These are phyloP conservation scores for Clivina fossor DNA, from an alignment of 2,888 invertebrate species.

Conservation along the genomic window DNA sequence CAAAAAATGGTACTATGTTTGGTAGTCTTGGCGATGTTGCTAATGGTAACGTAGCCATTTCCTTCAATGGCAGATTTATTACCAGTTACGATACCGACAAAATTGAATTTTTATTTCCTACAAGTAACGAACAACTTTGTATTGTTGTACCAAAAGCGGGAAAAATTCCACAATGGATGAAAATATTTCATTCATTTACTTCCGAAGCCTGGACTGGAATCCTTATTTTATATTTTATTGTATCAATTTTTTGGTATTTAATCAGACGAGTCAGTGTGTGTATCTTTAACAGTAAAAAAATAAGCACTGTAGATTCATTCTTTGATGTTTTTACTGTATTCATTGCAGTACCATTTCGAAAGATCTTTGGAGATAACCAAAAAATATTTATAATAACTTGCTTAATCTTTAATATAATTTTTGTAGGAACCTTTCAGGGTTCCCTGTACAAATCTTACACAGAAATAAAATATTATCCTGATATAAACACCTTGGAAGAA, in stretches of 20 bases:
- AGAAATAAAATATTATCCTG: constrained; percentile 51
- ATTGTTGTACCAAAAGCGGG: constrained; percentile 47
- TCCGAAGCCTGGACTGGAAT: constrained; percentile 16
- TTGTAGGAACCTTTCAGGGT: constrained; percentile 52
- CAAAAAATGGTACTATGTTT: constrained; percentile 37
- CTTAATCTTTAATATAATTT: constrained; percentile 51
- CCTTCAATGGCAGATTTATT: constrained; percentile 26
- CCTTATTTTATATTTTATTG: constrained; percentile 10
- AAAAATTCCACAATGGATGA: constrained; percentile 52
- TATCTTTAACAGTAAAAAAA: neutral
- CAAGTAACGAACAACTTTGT: constrained; percentile 19
- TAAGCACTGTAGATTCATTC: constrained; percentile 8
- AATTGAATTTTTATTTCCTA: constrained; percentile 18
- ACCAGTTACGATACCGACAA: constrained; percentile 12
- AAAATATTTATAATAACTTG: constrained; percentile 46
- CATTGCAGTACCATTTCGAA: constrained; percentile 14
- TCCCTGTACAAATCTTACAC: constrained; percentile 53
- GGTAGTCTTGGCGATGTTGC: constrained; percentile 28
- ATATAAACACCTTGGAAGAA: constrained; percentile 52
- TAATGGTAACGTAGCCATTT: constrained; percentile 4
- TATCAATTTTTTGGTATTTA: constrained; percentile 20
- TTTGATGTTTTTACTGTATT: constrained; percentile 22
- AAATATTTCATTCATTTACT: constrained; percentile 44
- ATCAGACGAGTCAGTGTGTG: constrained; percentile 4
- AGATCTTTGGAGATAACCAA: constrained; percentile 23